Base-by-base conservation (phyloP, 2,888 invertebrate species). In the Holacanthella duospinosa region DNA sequence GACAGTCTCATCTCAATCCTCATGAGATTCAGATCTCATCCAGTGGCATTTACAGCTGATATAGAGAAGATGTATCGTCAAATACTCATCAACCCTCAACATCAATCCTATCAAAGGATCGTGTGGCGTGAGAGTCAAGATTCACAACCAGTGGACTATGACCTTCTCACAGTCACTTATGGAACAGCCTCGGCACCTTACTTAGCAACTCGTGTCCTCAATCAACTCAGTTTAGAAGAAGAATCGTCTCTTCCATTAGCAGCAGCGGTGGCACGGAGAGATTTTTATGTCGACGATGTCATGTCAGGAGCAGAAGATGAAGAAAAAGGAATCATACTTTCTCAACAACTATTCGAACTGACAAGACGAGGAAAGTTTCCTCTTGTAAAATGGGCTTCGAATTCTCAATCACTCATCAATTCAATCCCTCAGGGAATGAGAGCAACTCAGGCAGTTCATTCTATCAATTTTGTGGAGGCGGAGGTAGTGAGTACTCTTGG, bases 61-160 rank as follows among this genome's bases (percentile, higher is more conserved):
- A 74, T 78, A 3, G 73, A 70, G 25, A 76, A 77, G 66, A 76
- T 76, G 75, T 76, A 75, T 62, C 66, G 75, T 0, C 74, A 75
- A 63, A 71, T 75, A n/a, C 16, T 48, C 1, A 63, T 76, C 1
- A 59, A 71, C 19, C 56, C 64, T 1, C 63, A 66, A 1, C 72
- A 76, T 43, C 64, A 71, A n/a, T 29, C 70, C n/a, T 71, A 74
- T n/a, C 77, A 76, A 59, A 62, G 72, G 6, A 76, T 78, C 2
- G 55, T 77, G 2, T 77, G 76, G 76, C 59, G 75, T 26, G 58
- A 66, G 12, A 28, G 66, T 55, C 64, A 68, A 16, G 54, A 6
- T 36, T 6, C 6, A 36, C 36, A 6, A 36, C 6, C 16, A 16
- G 36, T 6, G 16, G 16, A 6, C 16, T 36, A 36, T 36, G 36